Conservation (phyloP, 2,113 vertebrate species). For the Oryctolagus cuniculus region DNA sequence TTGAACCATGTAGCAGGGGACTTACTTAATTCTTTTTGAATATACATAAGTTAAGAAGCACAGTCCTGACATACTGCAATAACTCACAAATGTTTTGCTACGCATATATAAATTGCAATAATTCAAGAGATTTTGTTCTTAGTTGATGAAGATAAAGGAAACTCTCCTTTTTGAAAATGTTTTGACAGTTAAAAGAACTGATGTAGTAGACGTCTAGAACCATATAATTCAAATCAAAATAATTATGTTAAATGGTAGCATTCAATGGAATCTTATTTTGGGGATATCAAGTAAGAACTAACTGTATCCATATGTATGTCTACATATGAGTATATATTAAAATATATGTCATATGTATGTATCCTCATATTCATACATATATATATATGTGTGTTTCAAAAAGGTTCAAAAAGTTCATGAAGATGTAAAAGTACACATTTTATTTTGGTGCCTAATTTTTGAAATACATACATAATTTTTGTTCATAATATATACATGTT, state of each 20-base stretch:
- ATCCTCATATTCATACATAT: no score
- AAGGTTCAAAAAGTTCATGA: no score
- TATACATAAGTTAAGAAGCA: background rate
- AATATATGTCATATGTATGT: no score
- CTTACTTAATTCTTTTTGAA: background rate
- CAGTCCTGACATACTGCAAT: background rate
- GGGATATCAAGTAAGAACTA: background rate
- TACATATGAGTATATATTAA: background rate
- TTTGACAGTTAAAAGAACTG: background rate
- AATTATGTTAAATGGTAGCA: slow-evolving; percentile 3
- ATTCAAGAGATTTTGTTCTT: background rate
- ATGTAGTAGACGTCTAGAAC: background rate
- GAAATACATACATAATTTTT: no score
- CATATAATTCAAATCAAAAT: background rate
- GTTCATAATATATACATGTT: no score
- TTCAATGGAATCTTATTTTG: background rate
- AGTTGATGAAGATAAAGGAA: background rate
- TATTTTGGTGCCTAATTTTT: no score
- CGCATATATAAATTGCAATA: background rate
- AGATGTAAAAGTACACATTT: no score
- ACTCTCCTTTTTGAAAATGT: background rate
- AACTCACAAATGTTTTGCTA: background rate
- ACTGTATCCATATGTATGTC: background rate
- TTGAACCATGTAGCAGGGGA: background rate
- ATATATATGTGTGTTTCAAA: no score